Evolutionary conservation across 2,797 vertebrate species (phyloP), one percentile per base, ranked within the genome.

Genomic region (Pelobates cultripes): DNA sequence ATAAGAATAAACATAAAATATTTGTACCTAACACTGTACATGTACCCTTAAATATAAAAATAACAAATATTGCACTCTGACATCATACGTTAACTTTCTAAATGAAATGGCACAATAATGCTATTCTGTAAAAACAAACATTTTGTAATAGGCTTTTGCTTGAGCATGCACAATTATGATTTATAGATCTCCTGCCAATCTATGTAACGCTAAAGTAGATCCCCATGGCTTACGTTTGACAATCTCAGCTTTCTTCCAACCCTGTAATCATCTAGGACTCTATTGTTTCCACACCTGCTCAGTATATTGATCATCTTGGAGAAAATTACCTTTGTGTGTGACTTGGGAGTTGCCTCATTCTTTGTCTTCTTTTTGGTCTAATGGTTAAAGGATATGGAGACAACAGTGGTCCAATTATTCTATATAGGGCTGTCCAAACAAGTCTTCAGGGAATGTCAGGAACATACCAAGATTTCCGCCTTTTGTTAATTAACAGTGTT

Each of bases 221-320:
- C 70, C 70, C 70, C 61, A 67, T 43, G 53, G 80, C 45, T 72
- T 82, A 70, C 57, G 44, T 57, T 4, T 66, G 44, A 69, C 47
- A 71, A 75, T 63, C 43, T 40, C 75, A 70, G 80, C 67, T 71
- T 71, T 70, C 57, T 51, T 44, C 15, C 71, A 70, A 80, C 45
- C 74, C 80, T 28, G 60, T 60, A 82, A 77, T 82, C 47, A 71
- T 82, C 45, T 55, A 14, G 1, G 40, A 9, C 68, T 82, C 60
- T 51, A 72, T 82, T 82, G 80, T 82, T 53, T 45, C 7, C 15
- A 44, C 74, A 77, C 74, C 80, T 77, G 80, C 74, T 76, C 68
- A n/a, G 68, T 41, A 72, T 76, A 76, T 81, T 64, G 73, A 75
- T 81, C 73, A 76, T 60, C 40, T 14, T 44, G 41, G 6, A 17